Base-by-base conservation (phyloP, 1,140 invertebrate genomes). In the Psix sp. region DNA sequence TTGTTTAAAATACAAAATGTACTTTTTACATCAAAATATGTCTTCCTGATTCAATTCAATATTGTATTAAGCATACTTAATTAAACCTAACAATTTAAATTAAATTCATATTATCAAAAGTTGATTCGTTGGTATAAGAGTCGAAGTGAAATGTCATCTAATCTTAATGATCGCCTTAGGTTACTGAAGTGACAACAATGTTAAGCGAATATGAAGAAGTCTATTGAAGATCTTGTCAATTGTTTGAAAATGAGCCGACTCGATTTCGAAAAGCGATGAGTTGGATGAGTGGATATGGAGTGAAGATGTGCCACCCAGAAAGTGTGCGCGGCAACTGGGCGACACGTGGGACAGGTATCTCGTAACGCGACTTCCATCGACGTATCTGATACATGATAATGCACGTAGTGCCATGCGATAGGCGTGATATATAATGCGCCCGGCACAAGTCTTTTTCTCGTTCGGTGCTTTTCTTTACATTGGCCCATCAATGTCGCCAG, bases 371-470 rank as follows among this genome's bases (percentile, higher is more conserved):
- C 46, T 65, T 59, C 60, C 68, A 73, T 65, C 68, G 36, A 52
- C 60, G 60, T 73, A 73, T 73, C 62, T 56, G 60, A 73, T 73
- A 62, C 60, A 62, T 48, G 62, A 73, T 73, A 66, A 56, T 62
- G 60, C 70, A 73, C 70, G 70, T 56, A 54, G 52, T 66, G 70
- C 54, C 56, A 73, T 66, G 70, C 49, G 70, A 66, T 73, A 73
- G 48, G 70, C 70, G 70, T 60, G 68, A 72, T 73, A 65, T 48
- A 73, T 54, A 66, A 66, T 73, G 70, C 62, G 59, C 52, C 57
- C 33, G 68, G 68, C 70, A 73, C 70, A 62, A 73, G 60, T 60
- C 70, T 29, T 51, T 60, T 24, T 52, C 43, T 36, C 38, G 15
- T 49, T 42, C 67, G 15, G 6, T 33, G 39, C 59, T 39, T 48